Percentiles rank a stretch among this genome's conserved stretches.
phyloP scores from a whole-genome alignment of 2,888 invertebrate genomes.

The Platycheirus rosarum region DNA sequence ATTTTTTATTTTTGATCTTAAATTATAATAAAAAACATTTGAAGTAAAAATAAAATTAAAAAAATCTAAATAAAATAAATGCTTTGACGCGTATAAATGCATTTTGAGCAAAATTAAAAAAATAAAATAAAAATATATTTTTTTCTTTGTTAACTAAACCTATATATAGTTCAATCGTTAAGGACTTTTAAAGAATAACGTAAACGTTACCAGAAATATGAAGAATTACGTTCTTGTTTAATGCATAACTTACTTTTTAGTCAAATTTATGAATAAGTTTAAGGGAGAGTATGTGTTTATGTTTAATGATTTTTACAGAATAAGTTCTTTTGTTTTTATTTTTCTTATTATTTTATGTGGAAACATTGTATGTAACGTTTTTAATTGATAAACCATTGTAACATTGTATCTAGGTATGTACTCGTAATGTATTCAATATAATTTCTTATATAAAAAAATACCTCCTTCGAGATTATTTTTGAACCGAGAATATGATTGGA shows the following conservation, averaged over 20 bases:
- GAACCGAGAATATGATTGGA: neutral
- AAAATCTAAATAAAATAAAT: slow-evolving; percentile 22
- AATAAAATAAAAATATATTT: slow-evolving; percentile 13
- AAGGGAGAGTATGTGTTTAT: slow-evolving; percentile 45
- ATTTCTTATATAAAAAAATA: slow-evolving; percentile 18
- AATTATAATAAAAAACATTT: slow-evolving; percentile 41
- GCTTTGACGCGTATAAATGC: slow-evolving; percentile 52
- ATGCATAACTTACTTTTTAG: slow-evolving; percentile 49
- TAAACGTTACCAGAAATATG: slow-evolving; percentile 30
- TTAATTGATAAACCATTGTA: slow-evolving; percentile 31
- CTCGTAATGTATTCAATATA: slow-evolving; percentile 40
- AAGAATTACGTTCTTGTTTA: slow-evolving; percentile 33
- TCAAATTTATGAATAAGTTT: slow-evolving; percentile 57
- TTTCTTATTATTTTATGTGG: slow-evolving; percentile 35
- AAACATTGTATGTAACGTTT: slow-evolving; percentile 31
- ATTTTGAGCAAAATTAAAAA: slow-evolving; percentile 39
- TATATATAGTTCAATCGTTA: slow-evolving; percentile 65
- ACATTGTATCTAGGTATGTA: slow-evolving; percentile 29
- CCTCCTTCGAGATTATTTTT: neutral
- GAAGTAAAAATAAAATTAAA: slow-evolving; percentile 16
- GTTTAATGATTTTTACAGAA: neutral
- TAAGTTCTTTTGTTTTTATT: slow-evolving; percentile 36
- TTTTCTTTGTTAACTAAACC: slow-evolving; percentile 48
- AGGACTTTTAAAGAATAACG: slow-evolving; percentile 33
- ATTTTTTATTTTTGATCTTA: slow-evolving; percentile 64